Evolutionary conservation across 1,140 invertebrate genomes (phyloP).

Genomic region (Tetragnatha versicolor): DNA sequence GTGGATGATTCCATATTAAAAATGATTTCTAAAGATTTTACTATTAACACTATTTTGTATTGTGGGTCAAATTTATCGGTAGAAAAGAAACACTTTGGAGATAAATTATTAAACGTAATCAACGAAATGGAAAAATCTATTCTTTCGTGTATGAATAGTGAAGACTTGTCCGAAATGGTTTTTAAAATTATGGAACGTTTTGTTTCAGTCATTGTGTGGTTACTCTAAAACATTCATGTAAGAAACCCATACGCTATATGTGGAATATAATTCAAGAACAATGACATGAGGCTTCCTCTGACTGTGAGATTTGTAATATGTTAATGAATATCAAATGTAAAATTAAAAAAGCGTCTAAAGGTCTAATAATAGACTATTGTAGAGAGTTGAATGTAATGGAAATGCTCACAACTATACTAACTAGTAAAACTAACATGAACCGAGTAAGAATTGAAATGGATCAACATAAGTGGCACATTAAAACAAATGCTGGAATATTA

Average conservation of each 20-base stretch:
- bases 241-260: background rate
- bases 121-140: background rate
- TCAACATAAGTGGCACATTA: slow-evolving; percentile 12
- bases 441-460: slow-evolving; percentile 7
- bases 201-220: background rate
- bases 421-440: slow-evolving; percentile 6
- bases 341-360: slow-evolving; percentile 8
- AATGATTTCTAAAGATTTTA: slow-evolving; percentile 5
- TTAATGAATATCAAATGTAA: background rate
- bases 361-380: background rate
- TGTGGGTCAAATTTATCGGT: slow-evolving; percentile 4
- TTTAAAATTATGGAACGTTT: background rate
- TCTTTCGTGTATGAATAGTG: background rate
- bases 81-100: background rate
- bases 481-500: slow-evolving; percentile 8
- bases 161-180: background rate
- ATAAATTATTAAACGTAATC: background rate
- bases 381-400: background rate
- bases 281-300: background rate
- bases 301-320: background rate
- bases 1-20: background rate
- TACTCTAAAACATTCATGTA: slow-evolving; percentile 6
- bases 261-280: slow-evolving; percentile 24
- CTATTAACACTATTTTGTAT: slow-evolving; percentile 9
- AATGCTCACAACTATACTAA: background rate